Conservation (phyloP, 2,888 invertebrate species). For the Rapana venosa region DNA sequence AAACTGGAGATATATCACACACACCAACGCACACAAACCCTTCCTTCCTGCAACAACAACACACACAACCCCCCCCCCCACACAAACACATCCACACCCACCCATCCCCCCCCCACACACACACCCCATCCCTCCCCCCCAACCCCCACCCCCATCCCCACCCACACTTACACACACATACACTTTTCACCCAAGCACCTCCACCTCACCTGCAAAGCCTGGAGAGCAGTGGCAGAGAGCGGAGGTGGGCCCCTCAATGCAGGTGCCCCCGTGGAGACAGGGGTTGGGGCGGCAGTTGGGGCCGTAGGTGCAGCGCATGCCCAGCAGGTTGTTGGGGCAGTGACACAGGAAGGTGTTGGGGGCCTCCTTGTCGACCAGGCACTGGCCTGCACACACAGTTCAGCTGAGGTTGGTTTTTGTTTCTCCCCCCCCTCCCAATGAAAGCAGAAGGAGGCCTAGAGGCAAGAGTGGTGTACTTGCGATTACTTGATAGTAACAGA, state of each 20-base stretch:
- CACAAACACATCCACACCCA: too few species aligned
- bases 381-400: slow-evolving; percentile 61
- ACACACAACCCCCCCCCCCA: too few species aligned
- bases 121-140: too few species aligned
- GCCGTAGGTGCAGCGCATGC: slow-evolving; percentile 90
- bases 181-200: not conserved
- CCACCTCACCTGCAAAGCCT: slow-evolving; percentile 67
- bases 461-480: too few species aligned
- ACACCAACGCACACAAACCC: too few species aligned
- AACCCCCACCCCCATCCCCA: too few species aligned
- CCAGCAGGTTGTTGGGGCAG: slow-evolving; percentile 83
- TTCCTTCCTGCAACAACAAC: too few species aligned
- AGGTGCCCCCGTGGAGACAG: slow-evolving; percentile 91
- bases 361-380: slow-evolving; percentile 75
- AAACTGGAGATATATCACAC: too few species aligned
- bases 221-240: slow-evolving; percentile 84
- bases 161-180: not conserved
- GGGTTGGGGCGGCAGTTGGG: slow-evolving; percentile 87
- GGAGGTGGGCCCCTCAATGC: slow-evolving; percentile 90
- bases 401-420: not conserved
- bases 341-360: slow-evolving; percentile 85
- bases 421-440: too few species aligned
- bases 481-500: too few species aligned
- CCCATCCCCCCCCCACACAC: too few species aligned
- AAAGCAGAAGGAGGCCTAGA: too few species aligned